Evolutionary conservation across 2,888 invertebrate genomes (phyloP).

Genomic region (Epistrophe eligans): DNA sequence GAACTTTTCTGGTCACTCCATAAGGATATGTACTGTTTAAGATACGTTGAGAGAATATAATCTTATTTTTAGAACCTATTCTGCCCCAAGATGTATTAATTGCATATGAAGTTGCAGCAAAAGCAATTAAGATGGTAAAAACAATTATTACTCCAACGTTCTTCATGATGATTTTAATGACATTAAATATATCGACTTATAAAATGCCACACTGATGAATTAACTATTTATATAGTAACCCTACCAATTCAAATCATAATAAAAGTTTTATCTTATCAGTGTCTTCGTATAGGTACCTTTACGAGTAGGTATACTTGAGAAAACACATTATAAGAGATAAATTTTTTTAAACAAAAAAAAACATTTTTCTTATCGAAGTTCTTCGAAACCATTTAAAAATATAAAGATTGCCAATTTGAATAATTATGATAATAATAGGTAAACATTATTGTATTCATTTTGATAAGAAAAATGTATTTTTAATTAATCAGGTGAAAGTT

Average conservation of each 20-base stretch:
- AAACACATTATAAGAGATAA: too few species aligned
- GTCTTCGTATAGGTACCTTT: too few species aligned
- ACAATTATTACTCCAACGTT: conserved; percentile 21
- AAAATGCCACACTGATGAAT: not conserved
- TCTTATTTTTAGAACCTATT: not conserved
- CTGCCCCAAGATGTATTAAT: not conserved
- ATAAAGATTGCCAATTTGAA: too few species aligned
- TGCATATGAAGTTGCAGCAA: conserved; percentile 10
- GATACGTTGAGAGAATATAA: not conserved
- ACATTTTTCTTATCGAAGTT: too few species aligned
- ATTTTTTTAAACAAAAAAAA: too few species aligned
- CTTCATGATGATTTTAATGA: conserved; percentile 18
- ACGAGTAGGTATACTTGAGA: too few species aligned
- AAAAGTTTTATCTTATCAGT: conserved; percentile 12
- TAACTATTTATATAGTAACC: not conserved
- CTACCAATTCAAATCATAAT: not conserved
- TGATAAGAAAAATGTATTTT: too few species aligned
- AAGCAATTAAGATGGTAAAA: conserved; percentile 4
- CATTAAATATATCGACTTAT: not conserved
- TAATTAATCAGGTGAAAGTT: too few species aligned
- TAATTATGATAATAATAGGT: too few species aligned
- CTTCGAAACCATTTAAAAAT: too few species aligned
- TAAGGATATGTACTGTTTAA: conserved; percentile 1
- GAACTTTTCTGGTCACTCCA: not conserved
- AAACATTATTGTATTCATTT: too few species aligned